phyloP scores from a whole-genome alignment of 2,113 vertebrate genomes.

The Nibea albiflora region DNA sequence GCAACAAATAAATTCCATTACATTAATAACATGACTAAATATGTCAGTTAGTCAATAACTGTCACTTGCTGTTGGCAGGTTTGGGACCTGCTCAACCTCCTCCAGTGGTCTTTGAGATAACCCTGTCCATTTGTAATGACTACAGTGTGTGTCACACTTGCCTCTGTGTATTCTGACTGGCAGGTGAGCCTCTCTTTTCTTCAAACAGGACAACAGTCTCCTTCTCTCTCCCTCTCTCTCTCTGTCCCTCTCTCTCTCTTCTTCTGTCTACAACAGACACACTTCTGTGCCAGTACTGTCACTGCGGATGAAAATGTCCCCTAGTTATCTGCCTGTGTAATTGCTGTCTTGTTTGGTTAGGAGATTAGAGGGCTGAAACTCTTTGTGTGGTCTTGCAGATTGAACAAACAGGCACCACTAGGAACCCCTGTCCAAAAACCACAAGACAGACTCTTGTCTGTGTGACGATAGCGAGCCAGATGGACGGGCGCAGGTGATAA shows the following conservation, averaged over 20 bases:
- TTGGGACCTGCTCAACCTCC: conserved; percentile 42
- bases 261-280: conserved; percentile 73
- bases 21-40: conserved; percentile 48
- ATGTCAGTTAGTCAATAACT: conserved; percentile 66
- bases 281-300: conserved; percentile 79
- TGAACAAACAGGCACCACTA: conserved; percentile 83
- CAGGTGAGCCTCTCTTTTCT: conserved; percentile 76
- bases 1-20: conserved; percentile 48
- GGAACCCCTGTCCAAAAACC: conserved; percentile 74
- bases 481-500: conserved; percentile 78
- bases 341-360: conserved; percentile 88
- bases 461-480: conserved; percentile 72
- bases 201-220: conserved; percentile 70
- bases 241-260: conserved; percentile 42
- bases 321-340: conserved; percentile 86
- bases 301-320: conserved; percentile 83
- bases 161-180: conserved; percentile 65
- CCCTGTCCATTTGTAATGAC: conserved; percentile 65
- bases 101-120: conserved; percentile 61
- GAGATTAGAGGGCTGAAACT: conserved; percentile 86
- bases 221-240: conserved; percentile 16
- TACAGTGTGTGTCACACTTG: conserved; percentile 58
- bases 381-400: conserved; percentile 87
- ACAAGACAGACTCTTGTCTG: conserved; percentile 70
- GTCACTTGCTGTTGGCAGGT: conserved; percentile 61